Evolutionary conservation across 2,797 vertebrate genomes (phyloP).

Genomic region (Nyctibius grandis): DNA sequence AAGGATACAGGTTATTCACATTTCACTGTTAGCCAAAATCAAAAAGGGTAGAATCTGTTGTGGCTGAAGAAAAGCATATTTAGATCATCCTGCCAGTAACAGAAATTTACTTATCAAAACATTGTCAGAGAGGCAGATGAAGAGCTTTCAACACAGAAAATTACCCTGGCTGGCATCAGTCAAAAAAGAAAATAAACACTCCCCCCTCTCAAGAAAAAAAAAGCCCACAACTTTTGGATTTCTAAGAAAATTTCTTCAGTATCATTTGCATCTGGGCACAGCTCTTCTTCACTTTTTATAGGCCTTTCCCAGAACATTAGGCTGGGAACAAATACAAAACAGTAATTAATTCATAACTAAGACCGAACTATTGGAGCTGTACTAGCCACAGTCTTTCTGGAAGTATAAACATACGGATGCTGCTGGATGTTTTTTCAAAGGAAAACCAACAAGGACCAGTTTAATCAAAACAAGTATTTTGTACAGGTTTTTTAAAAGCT

Average conservation of each 20-base stretch:
- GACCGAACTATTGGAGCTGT: neutral
- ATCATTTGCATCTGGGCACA: neutral
- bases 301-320: neutral
- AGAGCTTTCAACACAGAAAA: neutral
- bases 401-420: neutral
- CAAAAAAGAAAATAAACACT: neutral
- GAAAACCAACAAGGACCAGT: neutral
- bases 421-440: too few relatives aligned
- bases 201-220: neutral
- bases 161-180: neutral
- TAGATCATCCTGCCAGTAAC: neutral
- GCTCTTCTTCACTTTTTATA: neutral
- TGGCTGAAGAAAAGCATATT: neutral
- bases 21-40: neutral
- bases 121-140: neutral
- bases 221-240: neutral
- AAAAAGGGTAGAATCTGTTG: neutral
- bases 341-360: neutral
- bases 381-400: neutral
- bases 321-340: neutral
- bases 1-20: neutral
- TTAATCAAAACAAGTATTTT: neutral
- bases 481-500: neutral
- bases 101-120: neutral
- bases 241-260: neutral